These are phyloP conservation scores for Corythoichthys intestinalis DNA, from an alignment of 2,113 vertebrate species.

Conservation along the genomic window DNA sequence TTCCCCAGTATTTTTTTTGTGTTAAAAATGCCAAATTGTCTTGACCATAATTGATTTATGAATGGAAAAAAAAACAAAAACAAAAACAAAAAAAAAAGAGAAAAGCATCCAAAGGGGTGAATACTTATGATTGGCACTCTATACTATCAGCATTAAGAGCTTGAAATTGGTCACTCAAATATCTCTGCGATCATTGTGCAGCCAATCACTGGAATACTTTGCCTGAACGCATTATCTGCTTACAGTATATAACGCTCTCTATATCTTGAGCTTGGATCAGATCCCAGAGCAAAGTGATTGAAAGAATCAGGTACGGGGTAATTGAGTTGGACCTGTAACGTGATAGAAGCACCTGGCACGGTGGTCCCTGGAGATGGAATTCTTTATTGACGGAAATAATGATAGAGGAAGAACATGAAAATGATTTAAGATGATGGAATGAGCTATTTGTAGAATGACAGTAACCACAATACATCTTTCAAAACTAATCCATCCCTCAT, in stretches of 20 bases:
- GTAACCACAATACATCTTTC: neutral
- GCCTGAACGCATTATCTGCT: constrained; percentile 57
- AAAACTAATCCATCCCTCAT: constrained; percentile 11
- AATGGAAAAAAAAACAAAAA: no score
- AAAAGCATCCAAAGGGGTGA: no score
- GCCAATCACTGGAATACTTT: constrained; percentile 56
- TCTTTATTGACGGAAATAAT: constrained; percentile 19
- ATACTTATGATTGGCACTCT: no score
- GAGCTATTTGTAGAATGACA: constrained; percentile 20
- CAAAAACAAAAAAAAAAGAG: no score
- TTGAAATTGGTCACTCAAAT: constrained; percentile 52
- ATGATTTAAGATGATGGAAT: constrained; percentile 37
- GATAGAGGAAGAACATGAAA: constrained; percentile 26
- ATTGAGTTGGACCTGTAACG: constrained; percentile 16
- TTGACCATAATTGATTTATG: no score
- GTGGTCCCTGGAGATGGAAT: constrained; percentile 13
- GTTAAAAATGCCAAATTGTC: no score
- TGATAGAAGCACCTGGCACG: constrained; percentile 37
- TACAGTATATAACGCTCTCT: constrained; percentile 47
- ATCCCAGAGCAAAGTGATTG: constrained; percentile 62
- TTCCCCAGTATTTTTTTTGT: no score
- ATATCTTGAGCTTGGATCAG: constrained; percentile 37
- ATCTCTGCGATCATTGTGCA: constrained; percentile 55
- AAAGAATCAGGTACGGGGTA: constrained; percentile 22
- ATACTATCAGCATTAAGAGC: constrained; percentile 19